Conservation (phyloP, 1,140 invertebrate species). For the Ladona fulva region DNA sequence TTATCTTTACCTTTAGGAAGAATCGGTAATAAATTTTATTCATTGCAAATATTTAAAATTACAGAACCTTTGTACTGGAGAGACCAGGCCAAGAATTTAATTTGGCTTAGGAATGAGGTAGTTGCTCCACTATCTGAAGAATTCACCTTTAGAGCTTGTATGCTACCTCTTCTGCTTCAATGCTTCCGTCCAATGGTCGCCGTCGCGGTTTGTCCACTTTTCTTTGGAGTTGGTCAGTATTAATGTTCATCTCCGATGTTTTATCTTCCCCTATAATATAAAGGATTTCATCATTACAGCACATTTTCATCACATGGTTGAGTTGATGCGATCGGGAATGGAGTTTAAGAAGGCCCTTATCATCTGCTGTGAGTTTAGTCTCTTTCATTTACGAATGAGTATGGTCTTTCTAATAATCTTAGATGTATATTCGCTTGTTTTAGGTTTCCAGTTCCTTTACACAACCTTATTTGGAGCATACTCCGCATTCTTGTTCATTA, state of each 20-base stretch:
- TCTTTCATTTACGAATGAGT: background rate
- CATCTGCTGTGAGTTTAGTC: conserved; percentile 51
- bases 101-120: conserved; percentile 82
- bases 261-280: background rate
- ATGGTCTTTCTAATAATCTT: conserved; percentile 17
- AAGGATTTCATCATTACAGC: conserved; percentile 44
- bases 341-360: conserved; percentile 55
- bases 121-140: conserved; percentile 91
- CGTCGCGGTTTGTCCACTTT: conserved; percentile 77
- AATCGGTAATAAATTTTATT: background rate
- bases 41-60: conserved; percentile 24
- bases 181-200: conserved; percentile 64
- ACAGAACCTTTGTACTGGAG: conserved; percentile 68
- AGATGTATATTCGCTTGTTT: conserved; percentile 28
- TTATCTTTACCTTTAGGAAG: background rate
- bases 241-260: background rate
- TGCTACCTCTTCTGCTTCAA: conserved; percentile 81
- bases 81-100: conserved; percentile 56
- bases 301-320: conserved; percentile 86
- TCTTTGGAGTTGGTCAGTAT: conserved; percentile 76
- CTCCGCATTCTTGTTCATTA: conserved; percentile 78
- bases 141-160: conserved; percentile 88
- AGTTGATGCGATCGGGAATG: conserved; percentile 61
- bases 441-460: conserved; percentile 81
- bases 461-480: conserved; percentile 91